Evolutionary conservation across 2,113 vertebrate genomes (phyloP), one percentile per base, ranked within the genome.

Genomic region (Jaculus jaculus): DNA sequence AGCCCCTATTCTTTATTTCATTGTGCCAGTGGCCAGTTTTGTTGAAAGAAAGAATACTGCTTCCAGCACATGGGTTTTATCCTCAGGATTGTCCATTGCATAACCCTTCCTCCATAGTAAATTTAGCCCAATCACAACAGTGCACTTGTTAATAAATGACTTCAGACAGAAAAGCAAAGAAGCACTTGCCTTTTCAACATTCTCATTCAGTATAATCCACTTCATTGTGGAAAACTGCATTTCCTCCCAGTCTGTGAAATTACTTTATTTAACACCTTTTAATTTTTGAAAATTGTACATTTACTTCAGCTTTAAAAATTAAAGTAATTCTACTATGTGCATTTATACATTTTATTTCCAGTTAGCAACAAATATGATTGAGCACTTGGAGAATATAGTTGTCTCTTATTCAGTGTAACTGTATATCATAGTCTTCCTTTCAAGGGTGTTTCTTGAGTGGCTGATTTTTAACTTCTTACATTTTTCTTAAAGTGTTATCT

Each of bases 401-500:
- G 30, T 89, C 54, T 72, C 39, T 84, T 47, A 26, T 75, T 66
- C 51, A 79, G 10, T 65, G 5, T 79, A 42, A 82, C 37, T 73
- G 21, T 28, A 0, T 90, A 3, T 39, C 73, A 9, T 81, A 16
- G 32, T 85, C 80, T 93, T 95, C 68, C 78, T 92, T 91, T 71
- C 63, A 87, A 24, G 80, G 72, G 68, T 32, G 13, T 2, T 71
- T 88, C 65, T 86, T 88, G 5, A 47, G 42, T 78, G 34, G 58
- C 60, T n/a, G 21, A 77, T 32, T 83, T 34, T 66, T 87, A 42
- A 73, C 39, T 58, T 80, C 34, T 73, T 80, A 21, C 1, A 63
- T 60, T 90, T 89, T 66, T 91, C 39, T 65, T 80, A 81, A 77
- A 88, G n/a, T 58, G 39, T 77, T 73, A 39, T 24, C 51, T 83